Conservation (phyloP, 2,888 invertebrate genomes). For the Epinotia nisella region DNA sequence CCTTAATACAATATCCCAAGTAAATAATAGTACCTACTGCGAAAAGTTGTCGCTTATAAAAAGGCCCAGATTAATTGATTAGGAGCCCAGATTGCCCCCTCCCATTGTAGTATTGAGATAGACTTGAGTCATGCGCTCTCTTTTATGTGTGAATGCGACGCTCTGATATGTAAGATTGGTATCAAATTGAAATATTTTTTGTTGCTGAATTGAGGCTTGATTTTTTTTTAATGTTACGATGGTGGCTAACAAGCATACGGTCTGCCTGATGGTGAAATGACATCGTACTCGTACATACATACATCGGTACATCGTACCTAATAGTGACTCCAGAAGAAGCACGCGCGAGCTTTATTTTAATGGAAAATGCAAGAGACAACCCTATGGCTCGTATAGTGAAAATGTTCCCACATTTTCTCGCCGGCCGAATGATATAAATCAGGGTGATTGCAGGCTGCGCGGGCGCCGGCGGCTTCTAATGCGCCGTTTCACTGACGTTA, state of each 20-base stretch:
- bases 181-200: not conserved
- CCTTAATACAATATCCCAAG: no score
- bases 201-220: not conserved
- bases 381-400: constrained; percentile 68
- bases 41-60: no score
- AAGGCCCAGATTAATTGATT: no score
- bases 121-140: not conserved
- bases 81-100: not conserved
- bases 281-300: no score
- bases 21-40: no score
- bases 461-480: constrained; percentile 77
- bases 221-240: no score
- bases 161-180: not conserved
- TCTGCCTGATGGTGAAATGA: no score
- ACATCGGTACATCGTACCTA: no score
- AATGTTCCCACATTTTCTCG: constrained; percentile 84
- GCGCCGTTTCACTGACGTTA: constrained; percentile 79
- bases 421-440: constrained; percentile 80
- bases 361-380: constrained; percentile 18
- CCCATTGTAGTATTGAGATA: not conserved
- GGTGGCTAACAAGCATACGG: no score
- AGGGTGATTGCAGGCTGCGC: constrained; percentile 77
- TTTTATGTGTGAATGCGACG: not conserved
- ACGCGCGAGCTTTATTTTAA: not conserved
- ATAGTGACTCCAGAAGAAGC: no score